Conservation (phyloP, 1,140 invertebrate species). For the Papilio dardanus region DNA sequence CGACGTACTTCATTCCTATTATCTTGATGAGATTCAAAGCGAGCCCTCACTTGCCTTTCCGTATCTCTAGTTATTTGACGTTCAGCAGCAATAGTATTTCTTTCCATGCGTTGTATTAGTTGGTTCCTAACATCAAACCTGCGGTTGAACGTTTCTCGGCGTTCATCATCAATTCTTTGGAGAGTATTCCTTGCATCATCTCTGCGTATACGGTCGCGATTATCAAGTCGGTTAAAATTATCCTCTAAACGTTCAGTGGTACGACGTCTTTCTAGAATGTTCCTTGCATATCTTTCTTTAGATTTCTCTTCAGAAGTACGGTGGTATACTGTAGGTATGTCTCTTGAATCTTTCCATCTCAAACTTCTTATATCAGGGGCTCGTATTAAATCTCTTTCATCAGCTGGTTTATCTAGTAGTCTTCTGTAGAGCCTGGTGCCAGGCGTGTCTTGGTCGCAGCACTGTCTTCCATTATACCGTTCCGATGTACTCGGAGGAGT, state of each 20-base stretch:
- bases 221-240: background rate
- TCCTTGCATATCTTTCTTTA: background rate
- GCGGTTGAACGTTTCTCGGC: background rate
- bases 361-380: background rate
- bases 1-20: background rate
- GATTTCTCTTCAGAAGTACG: background rate
- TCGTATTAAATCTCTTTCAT: background rate
- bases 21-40: background rate
- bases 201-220: background rate
- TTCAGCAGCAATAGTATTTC: background rate
- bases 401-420: background rate
- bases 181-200: constrained; percentile 6
- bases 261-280: background rate
- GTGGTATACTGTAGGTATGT: background rate
- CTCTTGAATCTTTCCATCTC: constrained; percentile 5
- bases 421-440: background rate
- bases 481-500: constrained; percentile 64
- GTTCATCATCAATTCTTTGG: background rate
- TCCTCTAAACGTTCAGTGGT: background rate
- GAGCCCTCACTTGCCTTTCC: background rate
- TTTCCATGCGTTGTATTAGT: background rate
- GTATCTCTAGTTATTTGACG: background rate
- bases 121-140: background rate
- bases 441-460: constrained; percentile 46
- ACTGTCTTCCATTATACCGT: constrained; percentile 68